Evolutionary conservation across 2,797 vertebrate genomes (phyloP).

Genomic region (Pseudomugil tenellus): DNA sequence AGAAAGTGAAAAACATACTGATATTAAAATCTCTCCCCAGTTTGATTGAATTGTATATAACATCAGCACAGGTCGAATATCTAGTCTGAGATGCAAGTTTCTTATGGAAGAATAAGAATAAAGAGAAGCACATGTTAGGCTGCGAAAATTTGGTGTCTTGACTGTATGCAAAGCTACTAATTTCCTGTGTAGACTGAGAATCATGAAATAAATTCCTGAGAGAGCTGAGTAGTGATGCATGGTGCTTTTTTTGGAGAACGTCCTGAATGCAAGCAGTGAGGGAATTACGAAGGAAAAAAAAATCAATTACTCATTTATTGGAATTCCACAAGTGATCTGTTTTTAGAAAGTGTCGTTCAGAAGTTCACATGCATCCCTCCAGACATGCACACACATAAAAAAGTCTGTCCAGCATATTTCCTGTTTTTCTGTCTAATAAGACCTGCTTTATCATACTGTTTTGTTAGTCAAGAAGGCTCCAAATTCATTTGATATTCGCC

Average conservation of each 20-base stretch:
- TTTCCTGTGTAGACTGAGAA: constrained; percentile 36
- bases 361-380: constrained; percentile 18
- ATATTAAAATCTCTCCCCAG: constrained; percentile 6
- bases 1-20: constrained; percentile 1
- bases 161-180: constrained; percentile 27
- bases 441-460: constrained; percentile 19
- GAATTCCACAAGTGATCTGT: constrained; percentile 29
- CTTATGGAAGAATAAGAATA: constrained; percentile 12
- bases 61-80: neutral
- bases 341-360: constrained; percentile 18
- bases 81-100: constrained; percentile 9
- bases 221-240: constrained; percentile 19
- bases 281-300: constrained; percentile 31
- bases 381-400: constrained; percentile 4
- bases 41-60: constrained; percentile 1
- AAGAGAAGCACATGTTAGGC: constrained; percentile 5
- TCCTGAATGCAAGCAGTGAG: constrained; percentile 10
- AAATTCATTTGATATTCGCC: constrained; percentile 35
- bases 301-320: constrained; percentile 43
- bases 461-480: constrained; percentile 6
- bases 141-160: constrained; percentile 3
- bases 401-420: constrained; percentile 34
- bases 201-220: constrained; percentile 40
- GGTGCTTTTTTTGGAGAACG: constrained; percentile 23
- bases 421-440: constrained; percentile 22